Conservation (phyloP, 2,113 vertebrate species). For the Serilophus lunatus region DNA sequence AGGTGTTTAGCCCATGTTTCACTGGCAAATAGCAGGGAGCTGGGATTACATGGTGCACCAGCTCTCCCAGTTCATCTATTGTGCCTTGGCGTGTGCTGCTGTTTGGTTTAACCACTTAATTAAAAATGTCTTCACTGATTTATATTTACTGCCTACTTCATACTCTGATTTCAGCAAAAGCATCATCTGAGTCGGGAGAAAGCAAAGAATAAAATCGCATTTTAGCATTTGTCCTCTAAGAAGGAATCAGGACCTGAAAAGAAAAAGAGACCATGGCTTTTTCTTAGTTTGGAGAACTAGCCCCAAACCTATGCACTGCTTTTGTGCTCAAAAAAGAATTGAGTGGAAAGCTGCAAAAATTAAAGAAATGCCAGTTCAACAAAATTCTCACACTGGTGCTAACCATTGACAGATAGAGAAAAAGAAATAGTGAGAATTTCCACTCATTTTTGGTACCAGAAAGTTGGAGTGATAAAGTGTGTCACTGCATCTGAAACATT, state of each 20-base stretch:
- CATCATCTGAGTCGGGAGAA: neutral
- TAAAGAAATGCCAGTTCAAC: neutral
- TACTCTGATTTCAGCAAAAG: neutral
- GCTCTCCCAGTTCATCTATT: neutral
- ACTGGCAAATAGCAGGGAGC: neutral
- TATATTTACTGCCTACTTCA: neutral
- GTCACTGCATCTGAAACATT: neutral
- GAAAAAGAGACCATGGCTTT: rapidly evolving
- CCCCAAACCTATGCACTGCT: neutral
- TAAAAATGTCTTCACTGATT: neutral
- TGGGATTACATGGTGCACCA: rapidly evolving
- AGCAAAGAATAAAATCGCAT: neutral
- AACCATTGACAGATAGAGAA: neutral
- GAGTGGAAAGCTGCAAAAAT: neutral
- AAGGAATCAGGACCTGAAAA: neutral
- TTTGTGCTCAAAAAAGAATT: neutral
- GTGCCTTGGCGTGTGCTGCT: neutral
- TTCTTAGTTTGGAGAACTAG: neutral
- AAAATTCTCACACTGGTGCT: neutral
- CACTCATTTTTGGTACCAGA: neutral
- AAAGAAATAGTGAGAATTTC: neutral
- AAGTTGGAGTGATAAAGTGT: neutral
- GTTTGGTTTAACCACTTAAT: neutral
- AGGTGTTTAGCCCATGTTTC: neutral
- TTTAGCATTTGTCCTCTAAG: neutral